phyloP scores from a whole-genome alignment of 2,888 invertebrate species.

The Rotaria magnacalcarata region DNA sequence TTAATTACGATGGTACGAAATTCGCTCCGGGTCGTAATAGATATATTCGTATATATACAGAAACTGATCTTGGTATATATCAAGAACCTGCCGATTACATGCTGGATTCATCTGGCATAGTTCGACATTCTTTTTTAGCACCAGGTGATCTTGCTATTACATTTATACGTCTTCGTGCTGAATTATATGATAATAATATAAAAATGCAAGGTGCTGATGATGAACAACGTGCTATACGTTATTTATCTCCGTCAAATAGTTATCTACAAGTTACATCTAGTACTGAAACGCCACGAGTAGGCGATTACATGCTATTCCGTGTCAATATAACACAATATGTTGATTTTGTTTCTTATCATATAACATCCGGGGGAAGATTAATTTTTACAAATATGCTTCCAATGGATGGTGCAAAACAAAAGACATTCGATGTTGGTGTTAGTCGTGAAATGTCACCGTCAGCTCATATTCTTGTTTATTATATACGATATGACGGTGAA shows the following conservation, averaged over 20 bases:
- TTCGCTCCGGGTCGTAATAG: not conserved
- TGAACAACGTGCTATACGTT: constrained; percentile 54
- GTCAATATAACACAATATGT: constrained; percentile 83
- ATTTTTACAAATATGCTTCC: constrained; percentile 76
- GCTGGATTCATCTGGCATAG: not conserved
- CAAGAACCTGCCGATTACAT: not conserved
- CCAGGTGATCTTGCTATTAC: not conserved
- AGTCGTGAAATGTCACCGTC: constrained; percentile 72
- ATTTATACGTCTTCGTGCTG: constrained; percentile 6
- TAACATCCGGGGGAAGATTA: constrained; percentile 61
- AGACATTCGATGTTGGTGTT: constrained; percentile 62
- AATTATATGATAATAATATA: constrained; percentile 24
- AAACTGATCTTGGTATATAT: not conserved
- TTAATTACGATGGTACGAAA: constrained; percentile 18
- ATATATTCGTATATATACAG: constrained; percentile 29
- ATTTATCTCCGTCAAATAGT: constrained; percentile 75
- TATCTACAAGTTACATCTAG: constrained; percentile 81
- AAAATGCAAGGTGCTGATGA: not conserved
- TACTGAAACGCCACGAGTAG: constrained; percentile 78
- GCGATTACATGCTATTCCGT: constrained; percentile 87
- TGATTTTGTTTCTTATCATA: constrained; percentile 79
- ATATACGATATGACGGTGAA: constrained; percentile 73
- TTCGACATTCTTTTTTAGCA: not conserved
- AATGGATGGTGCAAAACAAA: constrained; percentile 63
- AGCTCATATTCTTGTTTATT: constrained; percentile 81